Evolutionary conservation across 1,140 invertebrate species (phyloP).

Genomic region (Drosophila burlai): DNA sequence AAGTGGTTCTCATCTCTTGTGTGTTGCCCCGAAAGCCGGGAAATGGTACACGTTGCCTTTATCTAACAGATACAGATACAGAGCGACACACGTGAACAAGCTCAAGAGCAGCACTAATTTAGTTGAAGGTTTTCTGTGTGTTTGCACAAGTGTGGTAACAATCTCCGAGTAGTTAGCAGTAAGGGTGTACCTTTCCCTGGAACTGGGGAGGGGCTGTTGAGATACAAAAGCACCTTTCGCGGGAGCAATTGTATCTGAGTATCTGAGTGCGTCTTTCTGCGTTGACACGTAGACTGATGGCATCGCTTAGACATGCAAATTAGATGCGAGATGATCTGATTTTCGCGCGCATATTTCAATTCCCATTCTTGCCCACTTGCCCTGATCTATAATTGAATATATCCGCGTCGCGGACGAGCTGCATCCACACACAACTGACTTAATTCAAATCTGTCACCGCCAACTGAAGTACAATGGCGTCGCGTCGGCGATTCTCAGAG

Average conservation of each 20-base stretch:
- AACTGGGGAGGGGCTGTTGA: not conserved
- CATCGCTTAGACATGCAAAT: slow-evolving; percentile 52
- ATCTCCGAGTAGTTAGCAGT: not conserved
- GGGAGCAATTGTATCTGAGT: slow-evolving; percentile 10
- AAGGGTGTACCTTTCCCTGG: not conserved
- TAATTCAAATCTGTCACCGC: slow-evolving; percentile 40
- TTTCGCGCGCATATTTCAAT: slow-evolving; percentile 68
- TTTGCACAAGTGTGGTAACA: slow-evolving; percentile 37
- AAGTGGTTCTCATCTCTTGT: slow-evolving; percentile 39
- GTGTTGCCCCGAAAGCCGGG: slow-evolving; percentile 34
- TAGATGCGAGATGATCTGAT: slow-evolving; percentile 36
- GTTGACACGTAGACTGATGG: slow-evolving; percentile 28
- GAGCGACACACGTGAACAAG: slow-evolving; percentile 16
- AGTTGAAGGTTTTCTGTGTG: slow-evolving; percentile 43
- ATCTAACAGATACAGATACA: slow-evolving; percentile 60
- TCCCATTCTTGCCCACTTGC: slow-evolving; percentile 43
- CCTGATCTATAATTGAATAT: slow-evolving; percentile 70
- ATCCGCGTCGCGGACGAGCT: slow-evolving; percentile 49
- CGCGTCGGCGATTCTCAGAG: slow-evolving; percentile 16
- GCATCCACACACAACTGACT: slow-evolving; percentile 19
- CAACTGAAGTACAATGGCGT: slow-evolving; percentile 41
- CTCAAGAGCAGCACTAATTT: slow-evolving; percentile 56
- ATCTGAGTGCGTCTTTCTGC: slow-evolving; percentile 18
- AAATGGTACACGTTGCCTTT: slow-evolving; percentile 59
- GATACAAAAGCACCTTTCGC: slow-evolving; percentile 34